phyloP scores from a whole-genome alignment of 2,888 invertebrate species.

The Caenorhabditis imperialis region DNA sequence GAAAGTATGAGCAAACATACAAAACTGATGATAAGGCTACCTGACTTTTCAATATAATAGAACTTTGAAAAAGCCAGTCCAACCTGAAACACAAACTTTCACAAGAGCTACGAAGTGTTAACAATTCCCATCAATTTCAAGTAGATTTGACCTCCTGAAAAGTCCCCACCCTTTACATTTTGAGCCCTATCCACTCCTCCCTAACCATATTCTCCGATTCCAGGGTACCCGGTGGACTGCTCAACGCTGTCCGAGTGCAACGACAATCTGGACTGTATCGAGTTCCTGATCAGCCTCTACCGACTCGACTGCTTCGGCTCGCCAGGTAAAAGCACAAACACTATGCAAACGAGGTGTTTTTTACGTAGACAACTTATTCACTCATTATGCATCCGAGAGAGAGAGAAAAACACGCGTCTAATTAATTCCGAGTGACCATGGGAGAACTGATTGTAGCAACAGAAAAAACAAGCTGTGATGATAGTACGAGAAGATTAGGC shows the following conservation, averaged over 20 bases:
- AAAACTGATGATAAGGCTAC: no score
- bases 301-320: slow-evolving; percentile 36
- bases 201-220: neutral
- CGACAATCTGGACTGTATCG: slow-evolving; percentile 29
- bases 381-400: neutral
- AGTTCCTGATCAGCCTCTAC: slow-evolving; percentile 31
- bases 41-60: no score
- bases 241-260: slow-evolving; percentile 31
- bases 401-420: no score
- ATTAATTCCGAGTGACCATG: no score
- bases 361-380: neutral
- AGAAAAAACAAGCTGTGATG: no score
- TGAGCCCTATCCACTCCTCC: neutral
- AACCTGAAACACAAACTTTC: no score
- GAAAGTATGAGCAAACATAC: no score
- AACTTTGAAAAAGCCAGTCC: no score
- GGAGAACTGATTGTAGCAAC: neutral
- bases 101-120: no score
- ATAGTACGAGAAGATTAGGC: no score
- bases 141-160: no score
- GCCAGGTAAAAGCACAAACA: slow-evolving; percentile 17
- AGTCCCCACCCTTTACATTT: neutral
- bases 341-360: slow-evolving; percentile 9
- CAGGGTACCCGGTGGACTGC: slow-evolving; percentile 37
- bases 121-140: no score